Evolutionary conservation across 2,113 vertebrate species (phyloP).

Genomic region (Aleadryas rufinucha): DNA sequence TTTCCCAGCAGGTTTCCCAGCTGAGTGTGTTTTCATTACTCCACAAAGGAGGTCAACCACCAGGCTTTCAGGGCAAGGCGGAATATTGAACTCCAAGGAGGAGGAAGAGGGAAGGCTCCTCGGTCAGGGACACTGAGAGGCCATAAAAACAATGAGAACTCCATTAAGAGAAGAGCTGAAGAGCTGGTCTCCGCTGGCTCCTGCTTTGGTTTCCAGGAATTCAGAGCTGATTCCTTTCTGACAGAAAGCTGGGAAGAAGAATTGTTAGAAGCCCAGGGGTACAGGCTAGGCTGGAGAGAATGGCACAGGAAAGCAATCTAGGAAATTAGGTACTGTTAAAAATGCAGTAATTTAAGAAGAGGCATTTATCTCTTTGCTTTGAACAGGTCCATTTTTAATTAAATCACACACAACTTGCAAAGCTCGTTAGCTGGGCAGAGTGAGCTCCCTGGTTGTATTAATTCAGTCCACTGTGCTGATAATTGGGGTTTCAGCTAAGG

Average conservation of each 20-base stretch:
- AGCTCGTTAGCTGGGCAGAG: background rate
- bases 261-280: background rate
- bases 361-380: background rate
- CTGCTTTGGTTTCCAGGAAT: background rate
- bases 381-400: background rate
- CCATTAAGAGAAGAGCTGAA: background rate
- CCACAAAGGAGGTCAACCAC: background rate
- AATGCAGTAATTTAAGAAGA: background rate
- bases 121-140: background rate
- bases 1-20: background rate
- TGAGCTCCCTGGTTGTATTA: background rate
- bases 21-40: background rate
- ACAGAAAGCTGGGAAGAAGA: background rate
- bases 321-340: background rate
- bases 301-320: background rate
- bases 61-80: background rate
- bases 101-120: background rate
- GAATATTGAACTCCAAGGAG: background rate
- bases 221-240: background rate
- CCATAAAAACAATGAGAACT: background rate
- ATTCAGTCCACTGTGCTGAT: background rate
- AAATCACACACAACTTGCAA: background rate
- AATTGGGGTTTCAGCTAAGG: background rate
- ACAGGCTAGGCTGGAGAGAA: background rate
- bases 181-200: background rate